Percentiles rank a stretch among this genome's conserved stretches.
Evolutionary conservation across 2,113 vertebrate species (phyloP).

Genomic region (Meriones unguiculatus): DNA sequence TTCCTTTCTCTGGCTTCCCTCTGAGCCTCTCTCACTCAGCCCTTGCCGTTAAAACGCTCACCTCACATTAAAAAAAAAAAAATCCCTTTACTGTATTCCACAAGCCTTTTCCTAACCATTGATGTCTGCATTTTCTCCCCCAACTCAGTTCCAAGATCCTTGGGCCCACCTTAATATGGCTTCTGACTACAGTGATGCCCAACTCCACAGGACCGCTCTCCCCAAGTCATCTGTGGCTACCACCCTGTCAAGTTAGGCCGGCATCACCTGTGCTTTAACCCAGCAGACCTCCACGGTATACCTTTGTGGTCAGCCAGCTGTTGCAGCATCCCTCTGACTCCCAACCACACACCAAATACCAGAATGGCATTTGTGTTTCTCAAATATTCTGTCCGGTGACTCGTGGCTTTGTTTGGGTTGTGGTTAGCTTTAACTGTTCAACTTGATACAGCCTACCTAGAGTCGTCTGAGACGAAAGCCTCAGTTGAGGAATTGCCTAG

Average conservation of each 20-base stretch:
- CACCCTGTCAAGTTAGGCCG: not conserved
- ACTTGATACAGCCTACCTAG: no score
- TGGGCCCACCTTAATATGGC: not conserved
- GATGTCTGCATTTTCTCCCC: not conserved
- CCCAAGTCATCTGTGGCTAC: not conserved
- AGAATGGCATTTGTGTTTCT: rapidly evolving
- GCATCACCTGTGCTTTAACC: not conserved
- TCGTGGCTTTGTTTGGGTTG: not conserved
- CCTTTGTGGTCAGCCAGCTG: rapidly evolving
- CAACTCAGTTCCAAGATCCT: not conserved
- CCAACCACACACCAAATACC: not conserved
- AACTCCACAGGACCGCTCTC: not conserved
- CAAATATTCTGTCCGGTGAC: not conserved
- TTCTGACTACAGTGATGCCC: not conserved
- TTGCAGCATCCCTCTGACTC: not conserved
- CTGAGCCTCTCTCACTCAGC: not conserved
- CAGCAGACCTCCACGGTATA: not conserved
- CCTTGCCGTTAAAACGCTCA: no score
- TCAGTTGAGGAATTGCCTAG: not conserved
- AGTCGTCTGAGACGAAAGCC: not conserved
- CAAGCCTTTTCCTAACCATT: not conserved
- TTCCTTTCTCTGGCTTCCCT: not conserved
- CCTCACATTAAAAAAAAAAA: not conserved
- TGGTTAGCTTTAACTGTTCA: not conserved
- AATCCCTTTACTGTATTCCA: not conserved